A percentile compares a stretch with the other conserved stretches of the same genome.
Conservation (phyloP, 2,888 invertebrate genomes). For the Torymus texanus region DNA sequence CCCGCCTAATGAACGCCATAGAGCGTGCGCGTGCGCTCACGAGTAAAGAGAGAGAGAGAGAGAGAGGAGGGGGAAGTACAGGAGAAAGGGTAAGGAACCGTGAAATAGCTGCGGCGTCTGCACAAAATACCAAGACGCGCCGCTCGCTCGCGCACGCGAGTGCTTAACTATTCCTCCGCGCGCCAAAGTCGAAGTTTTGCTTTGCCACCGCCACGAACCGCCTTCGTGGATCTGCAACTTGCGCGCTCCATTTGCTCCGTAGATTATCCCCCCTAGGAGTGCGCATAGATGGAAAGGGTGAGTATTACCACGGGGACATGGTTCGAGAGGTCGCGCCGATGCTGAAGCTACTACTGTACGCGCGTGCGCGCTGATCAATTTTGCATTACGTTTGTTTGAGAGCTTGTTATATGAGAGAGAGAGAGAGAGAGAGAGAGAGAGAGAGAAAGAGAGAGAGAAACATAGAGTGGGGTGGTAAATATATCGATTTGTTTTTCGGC, state of each 20-base stretch:
- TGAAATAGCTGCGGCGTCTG: constrained; percentile 66
- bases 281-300: too few relatives aligned
- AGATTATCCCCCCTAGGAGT: constrained; percentile 18
- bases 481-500: too few relatives aligned
- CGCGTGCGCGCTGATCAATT: not conserved
- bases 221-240: constrained; percentile 28
- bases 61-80: constrained; percentile 51
- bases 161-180: constrained; percentile 43
- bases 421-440: too few relatives aligned
- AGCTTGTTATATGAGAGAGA: too few relatives aligned
- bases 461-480: too few relatives aligned
- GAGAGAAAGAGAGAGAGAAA: too few relatives aligned
- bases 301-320: too few relatives aligned
- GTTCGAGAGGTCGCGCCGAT: too few relatives aligned
- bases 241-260: constrained; percentile 50
- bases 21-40: constrained; percentile 58
- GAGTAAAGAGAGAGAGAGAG: not conserved
- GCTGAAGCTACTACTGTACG: too few relatives aligned
- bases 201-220: constrained; percentile 6
- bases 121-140: constrained; percentile 48
- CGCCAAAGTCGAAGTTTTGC: constrained; percentile 46
- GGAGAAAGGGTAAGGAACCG: constrained; percentile 68
- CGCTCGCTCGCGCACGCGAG: not conserved
- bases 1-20: constrained; percentile 71
- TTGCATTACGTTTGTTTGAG: not conserved